Base-by-base conservation (phyloP, 2,888 invertebrate genomes). In the Campoplex capitator region DNA sequence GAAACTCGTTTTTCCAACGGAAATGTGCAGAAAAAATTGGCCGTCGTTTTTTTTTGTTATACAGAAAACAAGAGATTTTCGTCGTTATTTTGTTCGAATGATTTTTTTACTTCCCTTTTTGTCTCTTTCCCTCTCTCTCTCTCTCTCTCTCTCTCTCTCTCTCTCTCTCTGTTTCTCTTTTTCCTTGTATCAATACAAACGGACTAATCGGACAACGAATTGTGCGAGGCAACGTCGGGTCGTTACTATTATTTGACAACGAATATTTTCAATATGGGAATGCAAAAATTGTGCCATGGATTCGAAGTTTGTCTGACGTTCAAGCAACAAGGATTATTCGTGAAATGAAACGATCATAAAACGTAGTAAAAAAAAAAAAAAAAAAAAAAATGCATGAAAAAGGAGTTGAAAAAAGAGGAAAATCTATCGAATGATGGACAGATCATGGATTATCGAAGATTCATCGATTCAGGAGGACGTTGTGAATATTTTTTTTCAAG, bases 191-290 rank as follows among this genome's bases (percentile, higher is more conserved):
- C 18, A 18, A 38, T 68, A 38, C 13, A 18, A 38, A 16, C 67
- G 35, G 45, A 71, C 38, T 48, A 28, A 35, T 56, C 45, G 54
- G 65, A 78, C 71, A 23, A 78, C n/a, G 74, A 82, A 74, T 88
- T 86, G 86, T 88, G 86, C 84, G 77, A 84, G 65, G 48, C 76
- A 51, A 51, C 35, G 67, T 67, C 32, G 35, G 51, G 16, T 58
- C n/a, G 13, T 68, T 42, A 68, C 23, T 23, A 65, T 54, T 38
- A 38, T 38, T 23, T 28, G n/a, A 51, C 67, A 38, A 74, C 18
- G 68, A 67, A 67, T 78, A 73, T 51, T 35, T 58, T 79, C 56
- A 35, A 77, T 67, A 42, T 62, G 42, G 70, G 67, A 81, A 62
- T 82, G 81, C 77, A 56, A 56, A 78, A 51, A 42, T 65, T 65